Base-by-base conservation (phyloP, 64 coral and sea anemone species). In the Stylophora pistillata region DNA sequence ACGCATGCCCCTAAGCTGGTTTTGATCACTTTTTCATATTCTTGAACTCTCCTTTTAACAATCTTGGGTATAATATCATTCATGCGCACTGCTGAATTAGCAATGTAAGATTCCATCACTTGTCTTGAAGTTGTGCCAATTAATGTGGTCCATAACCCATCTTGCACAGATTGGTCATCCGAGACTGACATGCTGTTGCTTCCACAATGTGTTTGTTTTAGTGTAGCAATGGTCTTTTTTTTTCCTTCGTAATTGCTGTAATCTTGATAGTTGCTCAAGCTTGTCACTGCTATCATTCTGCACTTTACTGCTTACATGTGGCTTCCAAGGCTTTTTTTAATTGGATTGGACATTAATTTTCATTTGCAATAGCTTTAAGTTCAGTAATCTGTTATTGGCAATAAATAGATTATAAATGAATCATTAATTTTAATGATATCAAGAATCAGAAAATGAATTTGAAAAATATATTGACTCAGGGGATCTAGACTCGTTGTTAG, bases 141-240 rank as follows among this genome's bases (percentile, higher is more conserved):
- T 53, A 86, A 70, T 26, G 61, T 94, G 3, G 71, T 94, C 87
- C 79, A 94, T 72, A 94, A 77, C 11, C 86, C 92, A 89, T 94
- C 91, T 53, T 78, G 47, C 23, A 86, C 83, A 65, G 73, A 27
- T 62, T 55, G 55, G 64, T 62, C 37, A 61, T 93, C 65, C 58
- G 56, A 77, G 30, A 54, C 20, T 63, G 73, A 88, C 28, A 7
- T 87, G 13, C 58, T 88, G 54, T 75, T 74, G 28, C 72, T 62
- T 53, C 30, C 86, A 77, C 86, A 88, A 52, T 76, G 86, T 30
- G 62, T 88, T 77, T 55, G 72, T 76, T 29, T 63, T 47, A 88
- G 54, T 76, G 55, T 55, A 88, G 72, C 86, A 9, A 88, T 23
- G 18, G 86, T 76, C 86, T 75, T 88, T 76, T 88, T n/a, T 88